phyloP scores from a whole-genome alignment of 1,140 invertebrate species.

The Nasonia giraulti region DNA sequence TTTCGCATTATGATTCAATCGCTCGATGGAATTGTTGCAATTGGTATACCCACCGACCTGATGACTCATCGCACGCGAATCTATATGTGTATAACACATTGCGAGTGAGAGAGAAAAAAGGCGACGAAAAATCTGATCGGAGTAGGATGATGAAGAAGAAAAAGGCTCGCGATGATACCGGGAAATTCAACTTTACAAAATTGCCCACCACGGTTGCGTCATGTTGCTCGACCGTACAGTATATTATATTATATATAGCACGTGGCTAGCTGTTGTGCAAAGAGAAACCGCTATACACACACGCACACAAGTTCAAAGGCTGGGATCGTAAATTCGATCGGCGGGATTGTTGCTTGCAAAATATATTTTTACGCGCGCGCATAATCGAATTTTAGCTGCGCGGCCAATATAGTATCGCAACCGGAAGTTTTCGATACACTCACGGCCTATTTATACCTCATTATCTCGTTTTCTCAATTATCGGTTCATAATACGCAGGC shows the following conservation, averaged over 20 bases:
- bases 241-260: background rate
- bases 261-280: background rate
- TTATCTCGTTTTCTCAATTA: background rate
- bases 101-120: no score
- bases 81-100: background rate
- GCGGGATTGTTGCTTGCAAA: constrained; percentile 26
- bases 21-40: background rate
- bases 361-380: constrained; percentile 34
- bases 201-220: background rate
- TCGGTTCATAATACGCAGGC: background rate
- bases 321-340: constrained; percentile 30
- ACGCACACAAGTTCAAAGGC: background rate
- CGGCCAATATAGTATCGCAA: background rate
- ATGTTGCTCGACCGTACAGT: background rate
- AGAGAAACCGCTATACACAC: background rate
- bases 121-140: no score
- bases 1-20: constrained; percentile 34
- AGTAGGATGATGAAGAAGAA: no score
- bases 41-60: background rate
- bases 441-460: background rate
- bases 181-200: constrained; percentile 5
- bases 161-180: background rate
- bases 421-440: background rate
- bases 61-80: background rate
- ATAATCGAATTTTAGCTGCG: constrained; percentile 23